Conservation (phyloP, 2,888 invertebrate genomes). For the Balanococcus diminutus region DNA sequence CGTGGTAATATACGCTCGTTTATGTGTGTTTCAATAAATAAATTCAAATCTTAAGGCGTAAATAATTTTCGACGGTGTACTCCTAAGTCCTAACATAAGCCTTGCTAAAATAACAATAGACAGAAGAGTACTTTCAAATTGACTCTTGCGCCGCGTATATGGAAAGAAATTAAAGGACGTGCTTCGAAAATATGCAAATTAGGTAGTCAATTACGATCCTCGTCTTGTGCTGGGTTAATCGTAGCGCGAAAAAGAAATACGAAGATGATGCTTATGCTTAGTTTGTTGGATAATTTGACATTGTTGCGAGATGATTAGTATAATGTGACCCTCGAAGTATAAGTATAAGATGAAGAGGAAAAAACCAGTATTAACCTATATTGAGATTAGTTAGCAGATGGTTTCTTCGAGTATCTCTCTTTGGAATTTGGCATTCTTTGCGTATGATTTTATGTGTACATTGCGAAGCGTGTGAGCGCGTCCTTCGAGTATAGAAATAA, state of each 20-base stretch:
- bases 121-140: background rate
- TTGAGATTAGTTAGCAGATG: background rate
- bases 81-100: background rate
- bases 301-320: constrained; percentile 11
- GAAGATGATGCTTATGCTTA: background rate
- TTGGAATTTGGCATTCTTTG: background rate
- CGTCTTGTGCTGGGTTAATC: background rate
- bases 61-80: background rate
- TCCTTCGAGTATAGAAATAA: too few relatives aligned
- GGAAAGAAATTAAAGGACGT: background rate
- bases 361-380: constrained; percentile 3
- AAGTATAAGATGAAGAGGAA: background rate
- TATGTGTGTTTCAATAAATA: background rate
- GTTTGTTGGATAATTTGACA: background rate
- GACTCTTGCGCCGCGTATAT: background rate
- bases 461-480: background rate
- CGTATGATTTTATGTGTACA: background rate
- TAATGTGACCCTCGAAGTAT: background rate
- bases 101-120: background rate
- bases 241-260: constrained; percentile 1
- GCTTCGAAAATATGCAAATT: background rate
- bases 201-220: background rate
- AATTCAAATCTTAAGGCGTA: background rate
- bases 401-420: background rate
- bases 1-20: background rate